Percentiles rank a stretch among this genome's conserved stretches.
phyloP scores from a whole-genome alignment of 2,797 vertebrate species.

The Leptodactylus fallax region DNA sequence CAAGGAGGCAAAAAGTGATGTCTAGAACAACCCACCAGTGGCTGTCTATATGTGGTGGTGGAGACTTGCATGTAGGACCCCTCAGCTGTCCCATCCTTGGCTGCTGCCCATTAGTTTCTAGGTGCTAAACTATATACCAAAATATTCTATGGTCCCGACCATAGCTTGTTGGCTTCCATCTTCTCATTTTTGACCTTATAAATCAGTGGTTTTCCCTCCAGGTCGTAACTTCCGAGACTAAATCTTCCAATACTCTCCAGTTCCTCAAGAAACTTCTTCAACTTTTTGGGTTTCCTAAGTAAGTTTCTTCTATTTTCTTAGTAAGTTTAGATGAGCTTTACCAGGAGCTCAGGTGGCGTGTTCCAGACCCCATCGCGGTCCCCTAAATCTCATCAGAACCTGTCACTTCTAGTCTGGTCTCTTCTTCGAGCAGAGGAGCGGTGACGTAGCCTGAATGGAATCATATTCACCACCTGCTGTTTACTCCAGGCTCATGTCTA shows the following conservation, averaged over 20 bases:
- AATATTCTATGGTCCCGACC: too few relatives aligned
- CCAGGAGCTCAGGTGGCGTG: background rate
- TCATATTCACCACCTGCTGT: slow-evolving; percentile 1
- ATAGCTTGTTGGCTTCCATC: background rate
- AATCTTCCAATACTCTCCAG: background rate
- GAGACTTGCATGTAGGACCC: background rate
- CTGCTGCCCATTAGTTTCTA: too few relatives aligned
- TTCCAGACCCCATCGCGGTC: background rate
- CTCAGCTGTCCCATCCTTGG: background rate
- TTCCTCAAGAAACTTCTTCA: background rate
- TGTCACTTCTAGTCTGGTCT: background rate
- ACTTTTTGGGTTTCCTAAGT: background rate
- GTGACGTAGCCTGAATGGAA: background rate
- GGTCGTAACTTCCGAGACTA: background rate
- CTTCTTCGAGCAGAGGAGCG: background rate
- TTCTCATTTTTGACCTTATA: background rate
- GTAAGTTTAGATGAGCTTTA: background rate
- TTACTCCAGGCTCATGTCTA: background rate
- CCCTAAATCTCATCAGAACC: background rate
- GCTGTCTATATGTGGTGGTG: too few relatives aligned
- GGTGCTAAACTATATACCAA: too few relatives aligned
- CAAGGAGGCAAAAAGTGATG: background rate
- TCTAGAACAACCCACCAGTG: background rate
- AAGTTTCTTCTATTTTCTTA: background rate
- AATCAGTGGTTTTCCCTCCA: too few relatives aligned